Evolutionary conservation across 2,797 vertebrate species (phyloP).

Genomic region (Anguilla pacifica): DNA sequence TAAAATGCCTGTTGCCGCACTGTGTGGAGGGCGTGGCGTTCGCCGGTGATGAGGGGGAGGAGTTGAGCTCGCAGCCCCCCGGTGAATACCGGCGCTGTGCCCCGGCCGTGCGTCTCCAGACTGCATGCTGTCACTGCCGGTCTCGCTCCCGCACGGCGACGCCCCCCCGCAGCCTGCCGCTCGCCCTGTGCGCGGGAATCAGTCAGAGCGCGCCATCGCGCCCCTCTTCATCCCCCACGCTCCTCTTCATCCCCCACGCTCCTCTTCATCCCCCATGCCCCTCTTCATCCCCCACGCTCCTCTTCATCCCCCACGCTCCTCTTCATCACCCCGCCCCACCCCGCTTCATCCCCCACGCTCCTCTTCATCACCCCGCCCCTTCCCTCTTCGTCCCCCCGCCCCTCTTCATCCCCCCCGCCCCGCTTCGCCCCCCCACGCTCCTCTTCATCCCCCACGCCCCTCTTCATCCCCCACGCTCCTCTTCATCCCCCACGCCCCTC

Average conservation of each 20-base stretch:
- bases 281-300: conserved; percentile 38
- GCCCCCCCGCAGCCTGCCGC: conserved; percentile 42
- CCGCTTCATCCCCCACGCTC: too few species aligned
- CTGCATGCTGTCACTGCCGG: conserved; percentile 42
- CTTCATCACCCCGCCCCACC: too few species aligned
- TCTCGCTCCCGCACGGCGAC: neutral
- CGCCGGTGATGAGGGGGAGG: neutral
- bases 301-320: too few species aligned
- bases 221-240: conserved; percentile 37
- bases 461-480: too few species aligned
- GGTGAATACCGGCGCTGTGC: neutral
- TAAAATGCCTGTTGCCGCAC: neutral
- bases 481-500: too few species aligned
- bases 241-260: too few species aligned
- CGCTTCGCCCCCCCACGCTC: too few species aligned
- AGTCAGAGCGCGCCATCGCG: conserved; percentile 10
- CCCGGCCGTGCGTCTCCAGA: neutral
- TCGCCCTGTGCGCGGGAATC: conserved; percentile 25
- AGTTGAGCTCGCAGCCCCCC: neutral
- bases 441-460: too few species aligned
- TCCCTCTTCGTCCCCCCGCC: too few species aligned
- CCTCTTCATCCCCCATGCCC: conserved; percentile 31
- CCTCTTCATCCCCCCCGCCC: too few species aligned
- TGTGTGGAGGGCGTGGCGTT: neutral
- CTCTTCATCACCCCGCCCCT: too few species aligned